Evolutionary conservation across 92 coral and sea anemone genomes (phyloP).

Genomic region (Plumapathes pennacea): DNA sequence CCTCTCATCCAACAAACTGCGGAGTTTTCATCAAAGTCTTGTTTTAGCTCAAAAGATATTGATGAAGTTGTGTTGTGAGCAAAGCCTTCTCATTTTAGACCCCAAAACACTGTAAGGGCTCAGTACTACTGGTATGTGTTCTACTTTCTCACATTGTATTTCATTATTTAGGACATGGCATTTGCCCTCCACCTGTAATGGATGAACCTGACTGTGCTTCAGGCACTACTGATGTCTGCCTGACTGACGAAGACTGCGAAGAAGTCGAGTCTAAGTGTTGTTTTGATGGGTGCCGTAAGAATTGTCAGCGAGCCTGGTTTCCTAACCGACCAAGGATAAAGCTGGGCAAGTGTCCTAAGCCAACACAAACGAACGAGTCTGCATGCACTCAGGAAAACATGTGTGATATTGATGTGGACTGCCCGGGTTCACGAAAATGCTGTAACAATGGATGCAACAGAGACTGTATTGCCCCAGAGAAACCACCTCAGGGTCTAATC

Average conservation of each 20-base stretch:
- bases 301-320: background rate
- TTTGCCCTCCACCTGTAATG: slow-evolving; percentile 36
- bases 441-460: slow-evolving; percentile 78
- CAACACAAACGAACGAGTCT: background rate
- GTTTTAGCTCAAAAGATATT: no score
- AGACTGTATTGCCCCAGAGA: slow-evolving; percentile 51
- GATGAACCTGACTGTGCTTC: slow-evolving; percentile 13
- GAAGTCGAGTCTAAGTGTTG: slow-evolving; percentile 21
- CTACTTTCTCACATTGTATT: background rate
- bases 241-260: slow-evolving; percentile 8
- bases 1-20: no score
- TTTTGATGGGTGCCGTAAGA: slow-evolving; percentile 7
- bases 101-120: background rate
- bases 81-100: no score
- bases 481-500: slow-evolving; percentile 2
- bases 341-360: slow-evolving; percentile 28
- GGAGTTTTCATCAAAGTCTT: no score
- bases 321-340: slow-evolving; percentile 15
- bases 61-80: no score
- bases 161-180: slow-evolving; percentile 31
- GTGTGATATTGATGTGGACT: slow-evolving; percentile 66
- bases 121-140: background rate
- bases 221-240: slow-evolving; percentile 8
- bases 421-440: slow-evolving; percentile 67
- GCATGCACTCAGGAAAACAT: slow-evolving; percentile 24